Evolutionary conservation across 2,113 vertebrate genomes (phyloP).

Genomic region (Pseudopodoces humilis): DNA sequence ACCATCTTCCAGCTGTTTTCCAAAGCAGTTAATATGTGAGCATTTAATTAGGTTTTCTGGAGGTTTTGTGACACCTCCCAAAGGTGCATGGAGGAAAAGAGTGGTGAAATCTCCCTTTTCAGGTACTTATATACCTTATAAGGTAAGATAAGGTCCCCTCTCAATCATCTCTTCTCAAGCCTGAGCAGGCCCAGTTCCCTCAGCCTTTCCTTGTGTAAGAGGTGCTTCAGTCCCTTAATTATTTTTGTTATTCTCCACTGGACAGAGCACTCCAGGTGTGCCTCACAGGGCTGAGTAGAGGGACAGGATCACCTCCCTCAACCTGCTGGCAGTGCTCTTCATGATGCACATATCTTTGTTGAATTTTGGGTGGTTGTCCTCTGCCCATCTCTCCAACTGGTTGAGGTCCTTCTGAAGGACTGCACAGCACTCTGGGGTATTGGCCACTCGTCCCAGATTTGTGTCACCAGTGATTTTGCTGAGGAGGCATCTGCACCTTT

Average conservation of each 20-base stretch:
- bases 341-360: not conserved
- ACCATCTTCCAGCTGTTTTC: not conserved
- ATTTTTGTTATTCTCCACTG: not conserved
- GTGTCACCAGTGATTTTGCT: not conserved
- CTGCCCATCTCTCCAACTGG: not conserved
- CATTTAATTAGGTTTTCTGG: not conserved
- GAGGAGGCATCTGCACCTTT: not conserved
- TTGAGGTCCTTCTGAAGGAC: not conserved
- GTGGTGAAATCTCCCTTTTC: not conserved
- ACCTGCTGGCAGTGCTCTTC: not conserved
- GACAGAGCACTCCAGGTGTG: not conserved
- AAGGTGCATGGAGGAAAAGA: not conserved
- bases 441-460: not conserved
- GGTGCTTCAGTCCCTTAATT: not conserved
- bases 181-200: not conserved
- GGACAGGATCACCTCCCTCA: not conserved
- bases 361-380: not conserved
- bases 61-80: not conserved
- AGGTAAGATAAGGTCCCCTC: not conserved
- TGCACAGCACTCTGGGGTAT: not conserved
- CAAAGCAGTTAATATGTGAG: not conserved
- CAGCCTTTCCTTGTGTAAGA: rapidly evolving
- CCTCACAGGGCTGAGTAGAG: not conserved
- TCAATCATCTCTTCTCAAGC: not conserved
- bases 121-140: not conserved